Evolutionary conservation across 2,797 vertebrate genomes (phyloP), one percentile per base, ranked within the genome.

Genomic region (Picus viridis): DNA sequence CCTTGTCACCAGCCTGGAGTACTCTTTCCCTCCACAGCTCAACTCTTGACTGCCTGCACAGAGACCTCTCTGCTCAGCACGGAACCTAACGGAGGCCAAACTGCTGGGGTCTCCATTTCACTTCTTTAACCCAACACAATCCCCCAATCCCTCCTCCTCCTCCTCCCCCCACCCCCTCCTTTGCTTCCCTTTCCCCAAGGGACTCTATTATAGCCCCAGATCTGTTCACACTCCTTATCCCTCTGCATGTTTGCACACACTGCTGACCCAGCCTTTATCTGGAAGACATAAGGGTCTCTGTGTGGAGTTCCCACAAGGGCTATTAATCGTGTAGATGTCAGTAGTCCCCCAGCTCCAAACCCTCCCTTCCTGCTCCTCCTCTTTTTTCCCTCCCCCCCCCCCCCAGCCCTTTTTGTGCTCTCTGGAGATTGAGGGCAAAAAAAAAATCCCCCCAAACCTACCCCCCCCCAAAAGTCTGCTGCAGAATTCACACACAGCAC

Each of bases 41-140:
- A 53, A 16, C 51, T 32, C 62, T 16, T 1, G 16, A 22, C 82
- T 76, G 45, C 1, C 1, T 6, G 27, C 27, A 16, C 26, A 5
- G 47, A 49, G 68, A 36, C 54, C 72, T 58, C 67, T 6, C 62
- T 32, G 83, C 85, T 64, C 4, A 39, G 56, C 54, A 61, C 39
- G 67, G 83, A 86, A 94, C 54, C 79, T 14, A 74, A 89, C 56
- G 30, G 90, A 81, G 80, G 61, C 61, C 9, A 23, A 68, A 77
- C 63, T 96, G 97, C 86, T 93, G 97, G 86, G 97, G 97, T 94
- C 97, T 94, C 93, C 94, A 86, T 96, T 95, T 97, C 98, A 94
- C 97, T 95, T 96, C 95, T 59, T 32, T 91, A 93, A 94, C 80
- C 62, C 80, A 83, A 64, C 86, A 63, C 89, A 78, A 22, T 49